Evolutionary conservation across 2,797 vertebrate species (phyloP).

Genomic region (Urosaurus nigricauda): DNA sequence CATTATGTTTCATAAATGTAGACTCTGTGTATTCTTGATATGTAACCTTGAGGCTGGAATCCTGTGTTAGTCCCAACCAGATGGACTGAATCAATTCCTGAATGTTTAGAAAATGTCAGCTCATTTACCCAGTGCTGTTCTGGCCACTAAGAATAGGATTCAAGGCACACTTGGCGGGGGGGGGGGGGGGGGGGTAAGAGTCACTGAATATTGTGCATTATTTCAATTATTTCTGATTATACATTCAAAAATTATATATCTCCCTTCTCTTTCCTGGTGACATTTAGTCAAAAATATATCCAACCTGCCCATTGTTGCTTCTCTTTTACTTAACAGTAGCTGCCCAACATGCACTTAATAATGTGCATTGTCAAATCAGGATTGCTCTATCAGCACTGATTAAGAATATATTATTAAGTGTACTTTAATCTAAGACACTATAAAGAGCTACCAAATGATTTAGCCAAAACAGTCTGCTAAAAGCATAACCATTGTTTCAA

Average conservation of each 20-base stretch:
- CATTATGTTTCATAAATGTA: neutral
- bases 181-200: neutral
- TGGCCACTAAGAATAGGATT: no score
- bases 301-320: neutral
- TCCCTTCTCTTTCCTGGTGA: neutral
- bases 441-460: conserved; percentile 43
- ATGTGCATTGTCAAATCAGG: neutral
- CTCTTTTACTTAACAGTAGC: conserved; percentile 1
- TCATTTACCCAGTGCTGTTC: no score
- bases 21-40: neutral
- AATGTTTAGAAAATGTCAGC: no score
- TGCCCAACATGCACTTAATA: conserved; percentile 29
- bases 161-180: neutral
- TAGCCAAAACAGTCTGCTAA: conserved; percentile 41
- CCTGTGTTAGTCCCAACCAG: no score
- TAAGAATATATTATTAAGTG: conserved; percentile 49
- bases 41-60: neutral
- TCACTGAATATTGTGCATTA: neutral
- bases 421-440: conserved; percentile 52
- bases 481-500: conserved; percentile 47
- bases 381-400: conserved; percentile 50
- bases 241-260: neutral
- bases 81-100: no score
- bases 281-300: neutral
- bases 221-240: neutral